These are phyloP conservation scores for Lophotis ruficrista DNA, from an alignment of 2,113 vertebrate species.

Conservation along the genomic window DNA sequence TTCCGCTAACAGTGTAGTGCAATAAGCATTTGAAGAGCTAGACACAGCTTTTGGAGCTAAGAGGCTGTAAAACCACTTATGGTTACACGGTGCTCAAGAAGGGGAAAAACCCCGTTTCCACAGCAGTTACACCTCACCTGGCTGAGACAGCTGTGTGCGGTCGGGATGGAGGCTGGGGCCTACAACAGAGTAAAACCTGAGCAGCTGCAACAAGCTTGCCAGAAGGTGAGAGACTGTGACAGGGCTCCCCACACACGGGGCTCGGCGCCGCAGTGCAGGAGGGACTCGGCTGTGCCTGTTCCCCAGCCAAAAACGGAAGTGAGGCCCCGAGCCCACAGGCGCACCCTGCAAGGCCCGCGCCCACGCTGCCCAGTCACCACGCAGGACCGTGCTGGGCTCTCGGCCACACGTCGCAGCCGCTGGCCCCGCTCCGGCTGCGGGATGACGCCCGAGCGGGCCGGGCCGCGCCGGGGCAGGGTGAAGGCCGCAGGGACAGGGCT, in stretches of 20 bases:
- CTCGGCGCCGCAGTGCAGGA: too few relatives aligned
- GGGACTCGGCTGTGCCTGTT: too few relatives aligned
- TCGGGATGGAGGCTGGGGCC: not conserved
- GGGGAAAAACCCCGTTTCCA: too few relatives aligned
- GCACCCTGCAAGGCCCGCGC: too few relatives aligned
- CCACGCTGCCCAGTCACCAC: too few relatives aligned
- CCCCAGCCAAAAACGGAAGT: rapidly evolving
- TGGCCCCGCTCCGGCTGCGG: too few relatives aligned
- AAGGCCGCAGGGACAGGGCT: not conserved
- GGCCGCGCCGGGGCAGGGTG: not conserved
- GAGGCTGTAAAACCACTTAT: too few relatives aligned
- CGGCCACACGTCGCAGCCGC: too few relatives aligned
- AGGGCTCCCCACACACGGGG: not conserved
- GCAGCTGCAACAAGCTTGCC: rapidly evolving
- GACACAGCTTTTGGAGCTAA: not conserved
- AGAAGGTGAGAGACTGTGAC: rapidly evolving
- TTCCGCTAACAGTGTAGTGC: not conserved
- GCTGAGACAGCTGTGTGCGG: rapidly evolving
- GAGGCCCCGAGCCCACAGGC: too few relatives aligned
- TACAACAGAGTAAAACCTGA: rapidly evolving
- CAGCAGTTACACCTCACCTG: rapidly evolving
- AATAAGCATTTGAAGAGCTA: not conserved
- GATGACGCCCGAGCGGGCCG: too few relatives aligned
- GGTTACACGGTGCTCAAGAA: not conserved
- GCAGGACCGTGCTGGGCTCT: not conserved